Conservation (phyloP, 2,797 vertebrate species). For the Anabacerthia variegaticeps region DNA sequence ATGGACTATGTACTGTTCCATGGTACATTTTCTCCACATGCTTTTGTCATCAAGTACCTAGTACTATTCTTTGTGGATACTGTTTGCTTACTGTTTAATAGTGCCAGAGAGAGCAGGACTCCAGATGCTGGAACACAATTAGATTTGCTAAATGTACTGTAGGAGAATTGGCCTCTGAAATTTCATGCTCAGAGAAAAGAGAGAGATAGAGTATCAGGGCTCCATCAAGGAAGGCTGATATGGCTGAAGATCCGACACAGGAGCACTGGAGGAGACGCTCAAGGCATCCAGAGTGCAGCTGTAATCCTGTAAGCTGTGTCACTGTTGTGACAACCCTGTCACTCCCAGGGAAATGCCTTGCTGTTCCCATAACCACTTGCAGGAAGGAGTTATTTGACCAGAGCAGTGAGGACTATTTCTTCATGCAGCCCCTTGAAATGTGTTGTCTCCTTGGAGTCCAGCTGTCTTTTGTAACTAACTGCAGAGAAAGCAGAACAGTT, state of each 20-base stretch:
- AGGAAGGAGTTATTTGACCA: not conserved
- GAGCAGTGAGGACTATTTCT: not conserved
- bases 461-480: not conserved
- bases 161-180: conserved; percentile 9
- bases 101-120: not conserved
- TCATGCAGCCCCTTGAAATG: not conserved
- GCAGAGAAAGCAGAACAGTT: not conserved
- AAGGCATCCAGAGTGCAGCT: not conserved
- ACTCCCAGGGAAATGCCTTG: not conserved
- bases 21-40: not conserved
- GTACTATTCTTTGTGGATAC: not conserved
- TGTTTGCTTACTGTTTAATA: not conserved
- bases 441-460: not conserved
- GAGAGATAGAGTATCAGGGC: not conserved
- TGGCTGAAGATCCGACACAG: not conserved
- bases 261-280: not conserved
- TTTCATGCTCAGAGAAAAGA: not conserved
- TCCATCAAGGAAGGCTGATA: not conserved
- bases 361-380: not conserved
- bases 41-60: not conserved
- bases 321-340: not conserved
- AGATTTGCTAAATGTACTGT: conserved; percentile 16
- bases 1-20: not conserved
- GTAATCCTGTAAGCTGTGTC: not conserved
- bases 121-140: conserved; percentile 43